Evolutionary conservation across 2,113 vertebrate species (phyloP).

Genomic region (Pteropus alecto): DNA sequence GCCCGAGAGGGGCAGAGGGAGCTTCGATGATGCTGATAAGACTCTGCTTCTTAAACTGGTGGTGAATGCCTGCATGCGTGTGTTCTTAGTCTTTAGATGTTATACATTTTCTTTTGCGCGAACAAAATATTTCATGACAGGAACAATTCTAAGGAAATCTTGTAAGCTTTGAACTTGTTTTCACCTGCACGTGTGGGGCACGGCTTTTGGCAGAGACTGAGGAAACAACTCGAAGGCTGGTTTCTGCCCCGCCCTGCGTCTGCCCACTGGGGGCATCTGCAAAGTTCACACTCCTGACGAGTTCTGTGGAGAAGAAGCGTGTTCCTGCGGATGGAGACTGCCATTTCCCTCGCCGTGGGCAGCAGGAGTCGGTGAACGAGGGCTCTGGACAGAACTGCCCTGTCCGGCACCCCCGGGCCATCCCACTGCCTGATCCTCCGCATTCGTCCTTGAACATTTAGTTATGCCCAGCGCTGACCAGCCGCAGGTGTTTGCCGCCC

Average conservation of each 20-base stretch:
- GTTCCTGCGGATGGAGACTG: background rate
- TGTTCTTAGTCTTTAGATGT: background rate
- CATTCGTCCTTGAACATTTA: background rate
- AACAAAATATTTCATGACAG: constrained; percentile 17
- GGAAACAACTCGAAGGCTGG: background rate
- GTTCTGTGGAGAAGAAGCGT: background rate
- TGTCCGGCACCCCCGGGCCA: fast-evolving
- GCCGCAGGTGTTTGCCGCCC: background rate
- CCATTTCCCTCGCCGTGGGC: background rate
- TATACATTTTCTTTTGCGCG: background rate
- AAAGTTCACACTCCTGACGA: background rate
- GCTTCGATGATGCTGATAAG: background rate
- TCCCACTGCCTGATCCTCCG: background rate
- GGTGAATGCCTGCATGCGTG: background rate
- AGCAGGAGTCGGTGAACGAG: background rate
- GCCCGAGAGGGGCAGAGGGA: too few relatives aligned
- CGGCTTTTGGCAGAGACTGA: background rate
- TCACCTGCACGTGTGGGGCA: fast-evolving
- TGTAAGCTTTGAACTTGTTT: background rate
- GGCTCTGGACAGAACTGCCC: background rate
- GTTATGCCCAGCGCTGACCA: background rate
- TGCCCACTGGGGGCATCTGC: background rate
- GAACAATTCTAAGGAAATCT: background rate
- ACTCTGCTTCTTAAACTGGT: background rate
- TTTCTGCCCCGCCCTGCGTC: background rate